Conservation (phyloP, 2,797 vertebrate genomes). For the Sciaenops ocellatus region DNA sequence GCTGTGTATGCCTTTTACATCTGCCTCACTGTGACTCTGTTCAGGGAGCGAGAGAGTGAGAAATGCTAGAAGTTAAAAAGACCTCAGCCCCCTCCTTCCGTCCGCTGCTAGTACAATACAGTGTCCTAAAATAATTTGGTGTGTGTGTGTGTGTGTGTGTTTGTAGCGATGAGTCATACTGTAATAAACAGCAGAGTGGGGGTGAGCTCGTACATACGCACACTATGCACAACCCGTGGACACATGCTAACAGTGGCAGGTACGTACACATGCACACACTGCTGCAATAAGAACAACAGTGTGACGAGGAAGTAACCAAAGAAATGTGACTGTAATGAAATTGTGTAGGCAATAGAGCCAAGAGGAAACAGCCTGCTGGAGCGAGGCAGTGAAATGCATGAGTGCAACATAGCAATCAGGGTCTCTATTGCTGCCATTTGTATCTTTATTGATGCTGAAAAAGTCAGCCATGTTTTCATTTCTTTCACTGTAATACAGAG, state of each 20-base stretch:
- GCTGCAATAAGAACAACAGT: conserved; percentile 29
- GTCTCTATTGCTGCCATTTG: not conserved
- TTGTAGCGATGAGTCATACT: conserved; percentile 59
- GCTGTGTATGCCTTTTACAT: not conserved
- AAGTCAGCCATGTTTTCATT: not conserved
- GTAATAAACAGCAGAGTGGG: conserved; percentile 25
- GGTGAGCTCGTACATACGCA: conserved; percentile 26
- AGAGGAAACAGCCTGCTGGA: conserved; percentile 21
- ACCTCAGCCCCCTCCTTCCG: conserved; percentile 20
- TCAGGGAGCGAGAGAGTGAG: conserved; percentile 1
- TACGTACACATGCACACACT: conserved; percentile 12
- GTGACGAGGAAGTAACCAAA: conserved; percentile 41
- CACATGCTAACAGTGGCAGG: conserved; percentile 27
- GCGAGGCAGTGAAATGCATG: not conserved
- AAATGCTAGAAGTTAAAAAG: conserved; percentile 6
- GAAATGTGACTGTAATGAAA: conserved; percentile 46
- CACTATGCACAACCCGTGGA: conserved; percentile 7
- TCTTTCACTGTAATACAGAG: not conserved
- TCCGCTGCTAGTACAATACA: conserved; percentile 34
- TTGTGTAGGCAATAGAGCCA: conserved; percentile 32
- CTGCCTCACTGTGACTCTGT: conserved; percentile 22
- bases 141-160: conserved; percentile 30
- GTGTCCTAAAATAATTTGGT: conserved; percentile 25
- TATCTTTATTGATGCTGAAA: conserved; percentile 1
- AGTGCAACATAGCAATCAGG: conserved; percentile 4